Base-by-base conservation (phyloP, 1,140 invertebrate genomes). In the Mesaphorura yosii region DNA sequence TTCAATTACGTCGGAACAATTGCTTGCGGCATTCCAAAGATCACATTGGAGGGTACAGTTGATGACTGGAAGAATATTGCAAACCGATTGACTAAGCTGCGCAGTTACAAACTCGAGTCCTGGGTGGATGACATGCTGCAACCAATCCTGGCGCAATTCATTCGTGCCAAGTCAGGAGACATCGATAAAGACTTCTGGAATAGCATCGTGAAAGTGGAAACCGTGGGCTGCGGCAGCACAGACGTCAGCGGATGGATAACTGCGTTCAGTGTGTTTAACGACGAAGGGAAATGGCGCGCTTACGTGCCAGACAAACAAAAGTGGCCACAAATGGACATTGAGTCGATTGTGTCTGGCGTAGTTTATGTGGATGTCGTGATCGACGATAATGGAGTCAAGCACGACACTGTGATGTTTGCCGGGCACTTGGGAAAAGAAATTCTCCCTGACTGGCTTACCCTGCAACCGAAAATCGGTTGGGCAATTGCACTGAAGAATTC, bases 111-210 rank as follows among this genome's bases (percentile, higher is more conserved):
- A 19, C 19, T 58, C 19, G 20, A 29, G 15, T 22, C 28, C 10
- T 58, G 56, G 56, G 31, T 17, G 15, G 41, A 48, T 15, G 22
- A 39, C 7, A 49, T 58, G 46, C 39, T 58, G 1, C 20, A 46
- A 28, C 56, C 56, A 20, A 49, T 58, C 28, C 22, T 58, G n/a
- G 37, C 53, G n/a, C 45, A 58, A 49, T 58, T 58, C 50, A 37
- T 58, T 2, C 17, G 38, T 2, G 56, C 51, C 2, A 58, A 53
- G 23, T 17, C 15, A 3, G 56, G 56, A 34, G 34, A 49, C n/a
- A 31, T 38, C 15, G 46, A 53, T 23, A 22, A 29, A 15, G 57
- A 48, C 12, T 55, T 55, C 27, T 55, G 53, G 53, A n/a, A 34
- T n/a, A 40, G 29, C 25, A 48, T 55, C 40, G 17, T 17, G 25